These are phyloP conservation scores for Pelobates fuscus DNA, from an alignment of 2,113 vertebrate genomes.

Conservation along the genomic window DNA sequence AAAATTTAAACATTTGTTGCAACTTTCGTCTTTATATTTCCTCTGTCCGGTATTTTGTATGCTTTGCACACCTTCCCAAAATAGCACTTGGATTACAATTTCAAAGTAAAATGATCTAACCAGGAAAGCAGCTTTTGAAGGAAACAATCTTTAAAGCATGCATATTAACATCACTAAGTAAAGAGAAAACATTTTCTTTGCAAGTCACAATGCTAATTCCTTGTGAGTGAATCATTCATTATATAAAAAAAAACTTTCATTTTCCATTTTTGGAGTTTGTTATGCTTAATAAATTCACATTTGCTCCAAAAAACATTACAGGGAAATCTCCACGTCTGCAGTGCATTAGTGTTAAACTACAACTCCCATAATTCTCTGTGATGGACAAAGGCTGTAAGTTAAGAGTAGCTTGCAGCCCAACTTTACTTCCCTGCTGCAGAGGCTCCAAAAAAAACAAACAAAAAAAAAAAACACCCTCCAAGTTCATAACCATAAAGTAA, in stretches of 20 bases:
- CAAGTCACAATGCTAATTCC: slow-evolving; percentile 28
- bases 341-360: too few relatives aligned
- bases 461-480: too few relatives aligned
- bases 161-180: slow-evolving; percentile 25
- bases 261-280: slow-evolving; percentile 40
- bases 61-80: background rate
- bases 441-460: too few relatives aligned
- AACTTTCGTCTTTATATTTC: too few relatives aligned
- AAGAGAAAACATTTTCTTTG: slow-evolving; percentile 38
- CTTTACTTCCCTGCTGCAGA: too few relatives aligned
- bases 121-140: slow-evolving; percentile 30
- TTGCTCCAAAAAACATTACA: slow-evolving; percentile 33
- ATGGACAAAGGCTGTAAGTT: too few relatives aligned
- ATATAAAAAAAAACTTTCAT: slow-evolving; percentile 37
- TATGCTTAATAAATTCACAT: slow-evolving; percentile 5
- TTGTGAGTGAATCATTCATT: slow-evolving; percentile 53
- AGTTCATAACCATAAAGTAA: too few relatives aligned
- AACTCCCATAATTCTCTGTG: too few relatives aligned
- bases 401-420: background rate
- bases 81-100: background rate
- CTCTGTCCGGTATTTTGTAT: background rate
- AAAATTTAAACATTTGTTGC: too few relatives aligned
- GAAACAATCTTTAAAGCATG: slow-evolving; percentile 30
- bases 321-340: slow-evolving; percentile 17
- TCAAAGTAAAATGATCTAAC: slow-evolving; percentile 25